These are phyloP conservation scores for Acanthosoma haemorrhoidale DNA, from an alignment of 2,888 invertebrate genomes.

Conservation along the genomic window DNA sequence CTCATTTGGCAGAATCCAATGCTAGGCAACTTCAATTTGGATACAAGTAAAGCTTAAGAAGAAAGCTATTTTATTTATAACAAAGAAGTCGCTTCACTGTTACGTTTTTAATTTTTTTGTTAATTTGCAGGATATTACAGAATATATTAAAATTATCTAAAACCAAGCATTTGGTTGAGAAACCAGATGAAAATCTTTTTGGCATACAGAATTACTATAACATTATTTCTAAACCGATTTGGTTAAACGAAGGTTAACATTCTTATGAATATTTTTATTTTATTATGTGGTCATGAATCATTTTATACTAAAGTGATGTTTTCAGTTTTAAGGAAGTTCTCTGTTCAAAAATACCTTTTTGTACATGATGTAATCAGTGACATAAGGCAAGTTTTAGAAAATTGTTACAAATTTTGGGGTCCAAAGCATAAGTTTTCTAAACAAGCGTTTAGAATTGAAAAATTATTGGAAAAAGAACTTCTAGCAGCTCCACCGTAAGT, in stretches of 20 bases:
- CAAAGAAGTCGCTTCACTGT: background rate
- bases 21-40: slow-evolving; percentile 31
- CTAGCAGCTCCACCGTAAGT: slow-evolving; percentile 47
- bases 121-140: slow-evolving; percentile 45
- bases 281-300: background rate
- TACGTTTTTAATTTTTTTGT: background rate
- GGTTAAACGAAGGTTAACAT: slow-evolving; percentile 48
- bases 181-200: slow-evolving; percentile 46
- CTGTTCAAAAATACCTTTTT: slow-evolving; percentile 44
- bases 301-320: slow-evolving; percentile 5
- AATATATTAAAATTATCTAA: slow-evolving; percentile 45
- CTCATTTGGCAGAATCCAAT: slow-evolving; percentile 27
- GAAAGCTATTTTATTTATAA: background rate
- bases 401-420: slow-evolving; percentile 51
- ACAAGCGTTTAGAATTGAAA: slow-evolving; percentile 49
- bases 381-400: slow-evolving; percentile 49
- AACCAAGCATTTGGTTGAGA: slow-evolving; percentile 46
- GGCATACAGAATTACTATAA: slow-evolving; percentile 48
- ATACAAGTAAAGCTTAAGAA: slow-evolving; percentile 24
- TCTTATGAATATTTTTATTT: background rate
- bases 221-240: slow-evolving; percentile 48
- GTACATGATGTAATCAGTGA: slow-evolving; percentile 49
- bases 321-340: slow-evolving; percentile 40
- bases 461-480: slow-evolving; percentile 49
- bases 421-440: slow-evolving; percentile 47